Percentiles rank a stretch among this genome's conserved stretches.
Conservation (phyloP, 2,113 vertebrate genomes). For the Alexandromys fortis region DNA sequence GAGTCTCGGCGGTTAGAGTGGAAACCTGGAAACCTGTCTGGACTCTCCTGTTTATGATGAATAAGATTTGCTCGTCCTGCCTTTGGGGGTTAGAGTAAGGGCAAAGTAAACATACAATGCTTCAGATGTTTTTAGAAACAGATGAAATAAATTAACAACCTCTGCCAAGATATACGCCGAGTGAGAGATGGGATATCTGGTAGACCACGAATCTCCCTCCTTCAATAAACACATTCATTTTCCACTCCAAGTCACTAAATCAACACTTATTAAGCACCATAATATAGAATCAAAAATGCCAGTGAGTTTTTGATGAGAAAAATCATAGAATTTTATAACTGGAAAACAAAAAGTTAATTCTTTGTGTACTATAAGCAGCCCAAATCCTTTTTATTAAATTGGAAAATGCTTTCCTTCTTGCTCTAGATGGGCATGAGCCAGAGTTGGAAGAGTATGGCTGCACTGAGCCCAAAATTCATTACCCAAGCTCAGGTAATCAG, state of each 20-base stretch:
- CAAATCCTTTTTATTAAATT: slow-evolving; percentile 58
- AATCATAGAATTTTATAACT: slow-evolving; percentile 3
- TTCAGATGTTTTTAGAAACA: slow-evolving; percentile 54
- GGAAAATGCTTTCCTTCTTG: slow-evolving; percentile 9
- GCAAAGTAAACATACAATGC: slow-evolving; percentile 30
- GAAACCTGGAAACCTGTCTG: neutral
- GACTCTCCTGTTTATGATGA: neutral
- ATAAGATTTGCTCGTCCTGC: neutral
- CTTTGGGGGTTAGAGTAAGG: slow-evolving; percentile 28
- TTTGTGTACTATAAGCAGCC: slow-evolving; percentile 44
- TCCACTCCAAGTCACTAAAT: slow-evolving; percentile 29
- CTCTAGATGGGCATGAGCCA: slow-evolving; percentile 25
- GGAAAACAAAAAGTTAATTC: slow-evolving; percentile 24
- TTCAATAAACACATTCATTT: slow-evolving; percentile 47
- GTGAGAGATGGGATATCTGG: slow-evolving; percentile 59
- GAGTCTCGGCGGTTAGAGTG: neutral
- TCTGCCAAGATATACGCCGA: slow-evolving; percentile 58
- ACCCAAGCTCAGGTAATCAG: neutral
- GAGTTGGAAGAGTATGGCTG: neutral
- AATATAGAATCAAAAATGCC: slow-evolving; percentile 49
- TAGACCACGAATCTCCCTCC: slow-evolving; percentile 55
- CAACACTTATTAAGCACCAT: slow-evolving; percentile 42
- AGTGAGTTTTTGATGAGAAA: slow-evolving; percentile 19
- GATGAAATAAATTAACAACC: slow-evolving; percentile 59
- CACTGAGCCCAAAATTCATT: slow-evolving; percentile 33